Evolutionary conservation across 2,113 vertebrate genomes (phyloP), one percentile per base, ranked within the genome.

Genomic region (Sylvia atricapilla): DNA sequence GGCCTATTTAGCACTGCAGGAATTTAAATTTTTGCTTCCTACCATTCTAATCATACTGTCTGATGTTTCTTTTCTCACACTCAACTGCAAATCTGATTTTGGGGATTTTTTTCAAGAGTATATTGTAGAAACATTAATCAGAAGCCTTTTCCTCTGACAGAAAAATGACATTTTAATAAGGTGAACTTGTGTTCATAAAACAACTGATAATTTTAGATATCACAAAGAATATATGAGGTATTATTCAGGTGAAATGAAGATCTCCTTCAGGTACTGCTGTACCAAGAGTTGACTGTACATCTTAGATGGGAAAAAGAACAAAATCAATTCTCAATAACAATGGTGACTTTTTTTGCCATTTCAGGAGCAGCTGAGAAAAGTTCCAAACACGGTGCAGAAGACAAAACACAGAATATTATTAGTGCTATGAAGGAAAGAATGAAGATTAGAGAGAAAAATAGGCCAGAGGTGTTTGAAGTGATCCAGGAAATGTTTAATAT

Each of bases 381-480:
- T 97, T 99, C 99, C 33, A 99, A 99, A 92, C 99, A 99, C 14
- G 99, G 99, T 8, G 99, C 99, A 0, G 99, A 99, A 93, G 99
- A 99, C 97, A 99, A 99, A 97, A 99, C 99, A 47, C 99, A 99
- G 95, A 99, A 99, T 89, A 99, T 99, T 90, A 99, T 99, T 91
- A 99, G 98, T 95, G 99, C 99, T 46, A 99, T 99, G 99, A 99
- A 99, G 90, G 99, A 99, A 91, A 98, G 99, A 79, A 99, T 99
- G 99, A 99, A 99, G 96, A 99, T 99, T 92, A 97, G 99, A 41
- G 99, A 99, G 96, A 99, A 98, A 97, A 99, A 99, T 90, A 97
- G 98, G 5, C 99, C 99, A 3, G 99, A 99, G 44, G 99, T 99
- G 70, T 99, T 99, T 80, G 98, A 99, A 94, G 97, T 99, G 68